phyloP scores from a whole-genome alignment of 2,888 invertebrate genomes.

The Nomada lathburiana region DNA sequence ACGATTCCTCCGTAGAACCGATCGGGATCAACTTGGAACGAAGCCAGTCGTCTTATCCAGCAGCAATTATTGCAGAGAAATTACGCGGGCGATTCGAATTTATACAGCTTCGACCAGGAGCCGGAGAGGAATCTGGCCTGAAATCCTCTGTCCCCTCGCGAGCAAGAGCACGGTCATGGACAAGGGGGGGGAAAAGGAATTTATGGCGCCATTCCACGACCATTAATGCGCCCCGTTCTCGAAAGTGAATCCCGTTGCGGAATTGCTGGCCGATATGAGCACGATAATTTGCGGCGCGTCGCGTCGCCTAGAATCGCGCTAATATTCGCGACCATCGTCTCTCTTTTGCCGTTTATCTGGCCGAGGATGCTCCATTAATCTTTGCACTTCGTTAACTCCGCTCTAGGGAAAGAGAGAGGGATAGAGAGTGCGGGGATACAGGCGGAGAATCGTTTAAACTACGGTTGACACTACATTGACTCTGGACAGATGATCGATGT shows the following conservation, averaged over 20 bases:
- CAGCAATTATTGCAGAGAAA: neutral
- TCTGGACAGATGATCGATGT: conserved; percentile 49
- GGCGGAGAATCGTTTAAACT: conserved; percentile 31
- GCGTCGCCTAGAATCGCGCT: conserved; percentile 38
- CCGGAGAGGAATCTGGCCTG: conserved; percentile 20
- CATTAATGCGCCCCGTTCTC: conserved; percentile 36
- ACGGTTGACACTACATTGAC: conserved; percentile 46
- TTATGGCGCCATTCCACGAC: conserved; percentile 40
- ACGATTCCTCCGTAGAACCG: neutral
- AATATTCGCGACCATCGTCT: conserved; percentile 32
- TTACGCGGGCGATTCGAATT: conserved; percentile 10
- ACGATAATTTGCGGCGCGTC: conserved; percentile 40
- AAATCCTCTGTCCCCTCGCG: conserved; percentile 11
- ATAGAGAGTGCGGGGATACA: neutral
- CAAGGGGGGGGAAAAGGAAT: conserved; percentile 16
- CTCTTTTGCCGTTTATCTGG: conserved; percentile 50
- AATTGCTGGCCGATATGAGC: conserved; percentile 36
- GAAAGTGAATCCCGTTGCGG: conserved; percentile 54
- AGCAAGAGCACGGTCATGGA: neutral
- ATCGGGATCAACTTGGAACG: too few species aligned
- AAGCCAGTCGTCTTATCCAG: neutral
- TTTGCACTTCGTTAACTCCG: conserved; percentile 46
- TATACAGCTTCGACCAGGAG: conserved; percentile 14
- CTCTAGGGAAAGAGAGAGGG: neutral
- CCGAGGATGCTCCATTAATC: conserved; percentile 54